These are phyloP conservation scores for Cryptotermes secundus DNA, from an alignment of 1,140 invertebrate species.

Conservation along the genomic window DNA sequence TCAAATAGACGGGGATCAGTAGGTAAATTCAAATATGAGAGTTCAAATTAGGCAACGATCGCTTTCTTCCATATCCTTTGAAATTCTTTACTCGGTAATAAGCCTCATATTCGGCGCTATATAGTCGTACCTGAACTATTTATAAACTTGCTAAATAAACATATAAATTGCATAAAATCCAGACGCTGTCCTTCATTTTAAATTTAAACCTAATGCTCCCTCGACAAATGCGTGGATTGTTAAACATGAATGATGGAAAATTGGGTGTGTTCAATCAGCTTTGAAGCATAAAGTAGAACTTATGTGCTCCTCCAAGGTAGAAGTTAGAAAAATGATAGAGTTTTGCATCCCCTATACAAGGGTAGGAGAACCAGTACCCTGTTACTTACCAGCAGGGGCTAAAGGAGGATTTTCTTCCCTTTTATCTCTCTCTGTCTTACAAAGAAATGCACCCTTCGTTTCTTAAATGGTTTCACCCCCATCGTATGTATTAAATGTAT, in stretches of 20 bases:
- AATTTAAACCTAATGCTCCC: too few species aligned
- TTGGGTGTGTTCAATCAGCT: neutral
- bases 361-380: neutral
- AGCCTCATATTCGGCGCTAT: too few species aligned
- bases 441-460: neutral
- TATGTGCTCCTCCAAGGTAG: neutral
- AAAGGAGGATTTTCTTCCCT: neutral
- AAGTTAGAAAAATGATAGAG: neutral
- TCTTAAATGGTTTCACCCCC: constrained; percentile 24
- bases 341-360: too few species aligned
- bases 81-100: too few species aligned
- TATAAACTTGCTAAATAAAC: too few species aligned
- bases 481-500: neutral
- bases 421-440: neutral
- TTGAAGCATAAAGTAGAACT: neutral
- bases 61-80: too few species aligned
- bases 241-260: neutral
- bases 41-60: too few species aligned
- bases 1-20: too few species aligned
- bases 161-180: too few species aligned
- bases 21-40: too few species aligned
- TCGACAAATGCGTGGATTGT: neutral
- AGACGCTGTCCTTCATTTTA: too few species aligned
- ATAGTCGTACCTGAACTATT: too few species aligned
- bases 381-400: neutral